A percentile compares a stretch with the other conserved stretches of the same genome.
phyloP scores from a whole-genome alignment of 2,888 invertebrate genomes.

The Busseola fusca region DNA sequence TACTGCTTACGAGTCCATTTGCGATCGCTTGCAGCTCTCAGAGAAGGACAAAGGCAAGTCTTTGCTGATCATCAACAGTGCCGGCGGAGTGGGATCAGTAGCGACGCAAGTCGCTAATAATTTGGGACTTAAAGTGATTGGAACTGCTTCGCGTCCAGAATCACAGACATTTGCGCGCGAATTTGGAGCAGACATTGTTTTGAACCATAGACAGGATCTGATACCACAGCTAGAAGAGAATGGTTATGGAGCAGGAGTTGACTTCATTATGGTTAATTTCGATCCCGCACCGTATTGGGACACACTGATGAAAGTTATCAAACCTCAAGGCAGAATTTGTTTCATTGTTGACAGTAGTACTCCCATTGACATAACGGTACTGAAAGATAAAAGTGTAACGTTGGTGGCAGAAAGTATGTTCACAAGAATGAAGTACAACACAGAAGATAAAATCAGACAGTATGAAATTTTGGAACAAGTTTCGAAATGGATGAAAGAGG shows the following conservation, averaged over 20 bases:
- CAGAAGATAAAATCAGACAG: conserved; percentile 77
- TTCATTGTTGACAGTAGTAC: conserved; percentile 80
- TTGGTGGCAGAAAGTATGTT: conserved; percentile 80
- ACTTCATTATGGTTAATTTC: conserved; percentile 81
- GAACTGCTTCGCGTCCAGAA: conserved; percentile 81
- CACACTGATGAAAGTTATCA: conserved; percentile 77
- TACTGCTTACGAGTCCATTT: conserved; percentile 80
- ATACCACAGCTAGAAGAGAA: conserved; percentile 74
- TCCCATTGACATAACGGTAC: conserved; percentile 72
- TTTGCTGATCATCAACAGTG: conserved; percentile 81
- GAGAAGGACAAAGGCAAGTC: conserved; percentile 80
- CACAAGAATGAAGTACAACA: conserved; percentile 80
- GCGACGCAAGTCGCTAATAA: conserved; percentile 81
- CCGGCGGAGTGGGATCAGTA: conserved; percentile 82
- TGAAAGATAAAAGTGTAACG: conserved; percentile 83
- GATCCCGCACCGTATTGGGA: conserved; percentile 85
- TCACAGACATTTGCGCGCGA: conserved; percentile 72
- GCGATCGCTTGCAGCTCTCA: conserved; percentile 77
- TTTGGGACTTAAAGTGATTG: conserved; percentile 80
- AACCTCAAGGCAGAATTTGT: conserved; percentile 83
- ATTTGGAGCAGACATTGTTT: conserved; percentile 77
- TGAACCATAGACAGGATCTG: conserved; percentile 79
- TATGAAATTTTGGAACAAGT: conserved; percentile 75
- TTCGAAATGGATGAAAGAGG: conserved; percentile 77
- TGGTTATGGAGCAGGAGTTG: conserved; percentile 77